Conservation (phyloP, 2,888 invertebrate genomes). For the Eristalinus sepulchralis region DNA sequence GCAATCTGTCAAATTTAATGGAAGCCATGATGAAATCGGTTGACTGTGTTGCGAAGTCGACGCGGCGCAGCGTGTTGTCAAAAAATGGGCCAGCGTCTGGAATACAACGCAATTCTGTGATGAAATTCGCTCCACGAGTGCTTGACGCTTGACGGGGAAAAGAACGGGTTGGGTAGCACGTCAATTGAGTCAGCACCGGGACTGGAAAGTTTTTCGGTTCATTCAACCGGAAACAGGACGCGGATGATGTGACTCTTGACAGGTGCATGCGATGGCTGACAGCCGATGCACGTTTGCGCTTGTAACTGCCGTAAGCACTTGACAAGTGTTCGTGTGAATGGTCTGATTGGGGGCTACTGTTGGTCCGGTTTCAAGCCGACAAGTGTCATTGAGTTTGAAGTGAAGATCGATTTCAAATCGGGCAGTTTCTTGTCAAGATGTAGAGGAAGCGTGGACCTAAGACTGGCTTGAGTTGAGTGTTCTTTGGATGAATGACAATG, state of each 20-base stretch:
- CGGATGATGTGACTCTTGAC: neutral
- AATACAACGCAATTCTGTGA: neutral
- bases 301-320: neutral
- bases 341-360: neutral
- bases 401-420: neutral
- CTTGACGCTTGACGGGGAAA: too few relatives aligned
- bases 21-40: constrained; percentile 35
- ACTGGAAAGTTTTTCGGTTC: neutral
- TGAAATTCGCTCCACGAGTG: neutral
- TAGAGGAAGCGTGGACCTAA: neutral
- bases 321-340: neutral
- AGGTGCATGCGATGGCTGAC: neutral
- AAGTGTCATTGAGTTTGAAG: neutral
- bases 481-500: too few relatives aligned
- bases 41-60: constrained; percentile 3
- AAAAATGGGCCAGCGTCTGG: neutral
- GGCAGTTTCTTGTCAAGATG: neutral
- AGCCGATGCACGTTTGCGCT: neutral
- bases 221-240: neutral
- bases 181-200: neutral
- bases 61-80: neutral
- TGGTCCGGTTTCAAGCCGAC: neutral
- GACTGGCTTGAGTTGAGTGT: neutral
- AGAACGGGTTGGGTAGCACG: neutral
- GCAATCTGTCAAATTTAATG: constrained; percentile 18